Evolutionary conservation across 2,113 vertebrate genomes (phyloP).

Genomic region (Gadus macrocephalus): DNA sequence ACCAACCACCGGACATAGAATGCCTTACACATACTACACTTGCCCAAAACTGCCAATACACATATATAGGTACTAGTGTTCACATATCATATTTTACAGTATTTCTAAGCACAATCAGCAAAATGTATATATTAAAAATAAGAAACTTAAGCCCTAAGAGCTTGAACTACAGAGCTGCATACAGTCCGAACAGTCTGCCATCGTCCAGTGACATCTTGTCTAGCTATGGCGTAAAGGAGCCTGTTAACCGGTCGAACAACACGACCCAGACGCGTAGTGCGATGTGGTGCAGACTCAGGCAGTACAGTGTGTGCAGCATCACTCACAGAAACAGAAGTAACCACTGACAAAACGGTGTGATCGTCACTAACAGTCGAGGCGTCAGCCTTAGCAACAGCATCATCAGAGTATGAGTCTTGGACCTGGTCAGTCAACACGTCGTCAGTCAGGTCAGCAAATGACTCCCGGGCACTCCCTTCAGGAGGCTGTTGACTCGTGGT

Average conservation of each 20-base stretch:
- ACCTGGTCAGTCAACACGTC: no score
- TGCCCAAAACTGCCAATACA: not conserved
- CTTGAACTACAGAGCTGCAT: not conserved
- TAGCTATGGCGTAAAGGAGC: not conserved
- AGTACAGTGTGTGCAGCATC: not conserved
- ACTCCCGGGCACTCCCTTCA: no score
- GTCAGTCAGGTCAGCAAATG: no score
- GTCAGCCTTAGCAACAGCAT: no score
- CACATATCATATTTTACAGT: not conserved
- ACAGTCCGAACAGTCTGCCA: not conserved
- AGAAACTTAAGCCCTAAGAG: not conserved
- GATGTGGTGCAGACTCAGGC: not conserved
- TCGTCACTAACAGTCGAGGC: no score
- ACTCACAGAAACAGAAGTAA: not conserved
- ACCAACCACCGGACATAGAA: slow-evolving; percentile 12
- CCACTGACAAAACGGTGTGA: no score
- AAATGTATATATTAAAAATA: not conserved
- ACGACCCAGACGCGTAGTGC: not conserved
- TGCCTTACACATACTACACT: slow-evolving; percentile 5
- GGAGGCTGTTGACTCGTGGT: no score
- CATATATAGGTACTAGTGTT: not conserved
- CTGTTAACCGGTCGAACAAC: not conserved
- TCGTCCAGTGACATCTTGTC: not conserved
- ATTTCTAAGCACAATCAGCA: not conserved
- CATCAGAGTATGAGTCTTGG: no score